These are phyloP conservation scores for Bufo gargarizans DNA, from an alignment of 2,113 vertebrate genomes.

Conservation along the genomic window DNA sequence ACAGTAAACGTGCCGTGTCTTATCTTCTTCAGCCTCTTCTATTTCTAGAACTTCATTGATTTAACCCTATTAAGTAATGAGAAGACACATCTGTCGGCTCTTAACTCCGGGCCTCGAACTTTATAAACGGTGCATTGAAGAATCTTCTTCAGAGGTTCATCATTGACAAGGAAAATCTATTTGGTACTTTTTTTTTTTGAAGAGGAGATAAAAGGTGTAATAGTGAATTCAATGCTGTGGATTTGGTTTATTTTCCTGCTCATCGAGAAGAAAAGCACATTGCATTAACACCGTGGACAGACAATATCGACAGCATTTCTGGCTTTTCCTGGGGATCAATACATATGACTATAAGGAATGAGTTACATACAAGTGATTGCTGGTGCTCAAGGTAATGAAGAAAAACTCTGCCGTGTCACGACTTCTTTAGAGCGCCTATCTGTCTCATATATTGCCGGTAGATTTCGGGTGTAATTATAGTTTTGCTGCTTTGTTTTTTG, in stretches of 20 bases:
- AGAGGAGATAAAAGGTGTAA: constrained; percentile 46
- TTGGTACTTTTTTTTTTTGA: constrained; percentile 5
- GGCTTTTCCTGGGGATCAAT: constrained; percentile 46
- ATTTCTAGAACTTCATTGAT: background rate
- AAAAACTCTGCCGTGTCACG: background rate
- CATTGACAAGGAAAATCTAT: constrained; percentile 40
- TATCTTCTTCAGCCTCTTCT: background rate
- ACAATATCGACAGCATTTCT: constrained; percentile 46
- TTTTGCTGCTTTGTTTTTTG: background rate
- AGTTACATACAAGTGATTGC: constrained; percentile 45
- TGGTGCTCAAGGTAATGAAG: background rate
- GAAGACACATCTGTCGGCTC: background rate
- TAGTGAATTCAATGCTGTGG: background rate
- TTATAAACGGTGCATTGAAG: constrained; percentile 33
- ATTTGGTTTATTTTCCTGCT: constrained; percentile 35
- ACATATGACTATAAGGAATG: constrained; percentile 45
- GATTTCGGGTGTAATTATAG: background rate
- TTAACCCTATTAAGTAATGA: background rate
- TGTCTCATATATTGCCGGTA: background rate
- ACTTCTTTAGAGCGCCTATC: background rate
- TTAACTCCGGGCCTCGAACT: background rate
- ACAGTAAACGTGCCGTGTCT: too few relatives aligned
- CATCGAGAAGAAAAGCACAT: constrained; percentile 21
- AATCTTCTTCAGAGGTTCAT: constrained; percentile 10
- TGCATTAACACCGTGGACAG: constrained; percentile 48